Evolutionary conservation across 2,113 vertebrate genomes (phyloP).

Genomic region (Rhinolophus ferrumequinum): DNA sequence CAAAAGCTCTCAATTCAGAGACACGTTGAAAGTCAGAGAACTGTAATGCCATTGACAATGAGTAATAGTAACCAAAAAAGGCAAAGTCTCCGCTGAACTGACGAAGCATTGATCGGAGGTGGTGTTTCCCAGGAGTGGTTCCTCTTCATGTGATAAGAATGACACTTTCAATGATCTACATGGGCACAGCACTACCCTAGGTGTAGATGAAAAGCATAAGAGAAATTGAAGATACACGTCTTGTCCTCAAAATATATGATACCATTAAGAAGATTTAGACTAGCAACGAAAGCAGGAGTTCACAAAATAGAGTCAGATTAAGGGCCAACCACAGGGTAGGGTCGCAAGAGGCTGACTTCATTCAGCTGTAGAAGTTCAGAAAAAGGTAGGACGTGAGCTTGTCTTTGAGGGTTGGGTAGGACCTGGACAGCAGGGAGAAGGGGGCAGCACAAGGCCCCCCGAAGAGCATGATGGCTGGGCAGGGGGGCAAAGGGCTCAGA

Average conservation of each 20-base stretch:
- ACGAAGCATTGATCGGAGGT: not conserved
- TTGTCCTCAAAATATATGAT: not conserved
- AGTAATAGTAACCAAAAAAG: not conserved
- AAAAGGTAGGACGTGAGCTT: not conserved
- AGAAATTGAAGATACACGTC: not conserved
- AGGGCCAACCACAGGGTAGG: not conserved
- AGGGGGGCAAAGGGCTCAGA: not conserved
- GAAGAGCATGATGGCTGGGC: not conserved
- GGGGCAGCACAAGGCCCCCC: too few relatives aligned
- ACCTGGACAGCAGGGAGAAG: not conserved
- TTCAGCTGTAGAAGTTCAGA: not conserved
- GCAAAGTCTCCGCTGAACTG: not conserved
- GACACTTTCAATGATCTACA: not conserved
- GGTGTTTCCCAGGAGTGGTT: not conserved
- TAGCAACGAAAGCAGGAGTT: constrained; percentile 21
- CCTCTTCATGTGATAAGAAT: not conserved
- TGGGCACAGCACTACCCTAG: not conserved
- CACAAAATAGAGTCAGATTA: not conserved
- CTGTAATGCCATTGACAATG: not conserved
- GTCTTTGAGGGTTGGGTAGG: not conserved
- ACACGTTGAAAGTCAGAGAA: not conserved
- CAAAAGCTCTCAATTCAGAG: constrained; percentile 1
- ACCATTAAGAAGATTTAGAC: not conserved
- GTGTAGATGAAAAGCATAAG: not conserved
- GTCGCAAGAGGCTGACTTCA: not conserved